Conservation (phyloP, 2,113 vertebrate genomes). For the Lucifuga dentata region DNA sequence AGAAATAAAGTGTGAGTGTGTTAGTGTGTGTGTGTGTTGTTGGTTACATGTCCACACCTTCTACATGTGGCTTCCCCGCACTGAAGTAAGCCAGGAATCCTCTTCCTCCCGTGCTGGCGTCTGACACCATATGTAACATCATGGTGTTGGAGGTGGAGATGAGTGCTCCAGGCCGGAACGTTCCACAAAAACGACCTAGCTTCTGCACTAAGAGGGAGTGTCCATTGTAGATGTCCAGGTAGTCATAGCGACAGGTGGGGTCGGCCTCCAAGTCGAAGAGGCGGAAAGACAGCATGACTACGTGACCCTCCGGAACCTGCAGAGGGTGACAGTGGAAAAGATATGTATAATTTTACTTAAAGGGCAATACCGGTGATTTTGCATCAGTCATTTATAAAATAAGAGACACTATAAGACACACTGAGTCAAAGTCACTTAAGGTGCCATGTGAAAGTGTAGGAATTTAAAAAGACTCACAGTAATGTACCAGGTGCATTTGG, state of each 20-base stretch:
- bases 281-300: conserved; percentile 91
- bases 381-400: no score
- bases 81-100: conserved; percentile 89
- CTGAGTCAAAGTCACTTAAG: no score
- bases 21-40: background rate
- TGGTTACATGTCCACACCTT: conserved; percentile 75
- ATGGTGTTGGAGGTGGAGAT: conserved; percentile 89
- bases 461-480: conserved; percentile 81
- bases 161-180: conserved; percentile 89
- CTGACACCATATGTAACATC: conserved; percentile 89
- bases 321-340: background rate
- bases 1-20: conserved; percentile 1
- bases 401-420: no score
- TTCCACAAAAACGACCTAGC: conserved; percentile 91
- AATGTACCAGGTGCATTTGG: conserved; percentile 91
- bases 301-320: conserved; percentile 89
- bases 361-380: no score
- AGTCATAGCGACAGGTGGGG: conserved; percentile 89
- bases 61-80: conserved; percentile 85
- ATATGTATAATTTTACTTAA: no score
- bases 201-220: conserved; percentile 83
- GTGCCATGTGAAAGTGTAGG: no score
- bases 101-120: conserved; percentile 84
- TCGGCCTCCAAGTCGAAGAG: conserved; percentile 91
- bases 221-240: conserved; percentile 89